A percentile compares a stretch with the other conserved stretches of the same genome.
Conservation (phyloP, 1,140 invertebrate genomes). For the Hyles vespertilio region DNA sequence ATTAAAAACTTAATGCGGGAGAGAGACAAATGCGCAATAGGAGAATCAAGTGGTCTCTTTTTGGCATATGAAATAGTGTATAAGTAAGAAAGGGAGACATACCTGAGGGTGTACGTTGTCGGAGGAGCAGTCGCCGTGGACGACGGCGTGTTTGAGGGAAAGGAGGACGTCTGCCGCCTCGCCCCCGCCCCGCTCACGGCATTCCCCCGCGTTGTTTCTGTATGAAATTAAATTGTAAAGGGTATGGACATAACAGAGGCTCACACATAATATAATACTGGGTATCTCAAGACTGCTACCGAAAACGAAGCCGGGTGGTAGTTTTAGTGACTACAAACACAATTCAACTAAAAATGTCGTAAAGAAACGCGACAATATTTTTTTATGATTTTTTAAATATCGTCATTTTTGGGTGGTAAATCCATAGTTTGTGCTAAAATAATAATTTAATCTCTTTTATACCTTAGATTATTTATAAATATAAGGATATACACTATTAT, state of each 20-base stretch:
- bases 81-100: conserved; percentile 36
- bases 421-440: too few species aligned
- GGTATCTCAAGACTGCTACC: too few species aligned
- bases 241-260: conserved; percentile 2
- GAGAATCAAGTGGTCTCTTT: conserved; percentile 24
- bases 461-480: too few species aligned
- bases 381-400: too few species aligned
- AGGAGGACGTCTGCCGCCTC: conserved; percentile 89
- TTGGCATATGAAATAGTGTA: neutral
- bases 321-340: too few species aligned
- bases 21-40: conserved; percentile 1
- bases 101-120: conserved; percentile 66
- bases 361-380: too few species aligned
- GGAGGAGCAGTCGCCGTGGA: conserved; percentile 80
- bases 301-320: too few species aligned
- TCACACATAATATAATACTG: too few species aligned
- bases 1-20: neutral
- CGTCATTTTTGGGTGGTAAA: too few species aligned
- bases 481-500: too few species aligned
- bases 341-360: too few species aligned
- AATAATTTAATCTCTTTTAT: too few species aligned
- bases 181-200: conserved; percentile 58
- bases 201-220: conserved; percentile 58
- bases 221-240: conserved; percentile 18
- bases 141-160: conserved; percentile 91